phyloP scores from a whole-genome alignment of 1,140 invertebrate species.

The Mesaphorura yosii region DNA sequence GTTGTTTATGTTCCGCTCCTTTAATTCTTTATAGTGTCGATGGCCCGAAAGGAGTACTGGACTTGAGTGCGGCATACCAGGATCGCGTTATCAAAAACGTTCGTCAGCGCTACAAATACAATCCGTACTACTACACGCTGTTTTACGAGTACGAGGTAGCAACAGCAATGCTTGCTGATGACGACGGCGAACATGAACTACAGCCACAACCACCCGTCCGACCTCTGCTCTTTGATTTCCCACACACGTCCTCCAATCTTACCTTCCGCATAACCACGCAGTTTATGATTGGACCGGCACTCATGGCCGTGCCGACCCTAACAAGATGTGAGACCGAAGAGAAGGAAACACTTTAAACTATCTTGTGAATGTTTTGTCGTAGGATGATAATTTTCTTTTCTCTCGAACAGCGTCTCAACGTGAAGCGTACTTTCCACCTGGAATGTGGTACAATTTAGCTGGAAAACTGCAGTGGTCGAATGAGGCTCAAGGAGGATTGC shows the following conservation, averaged over 20 bases:
- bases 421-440: constrained; percentile 14
- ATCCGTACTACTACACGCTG: constrained; percentile 21
- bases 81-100: constrained; percentile 9
- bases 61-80: constrained; percentile 6
- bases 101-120: constrained; percentile 9
- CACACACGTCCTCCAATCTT: neutral
- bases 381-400: no score
- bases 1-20: neutral
- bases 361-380: neutral
- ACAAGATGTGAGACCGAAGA: constrained; percentile 4
- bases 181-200: no score
- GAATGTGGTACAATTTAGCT: constrained; percentile 15
- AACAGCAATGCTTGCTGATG: no score
- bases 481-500: neutral
- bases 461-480: constrained; percentile 10
- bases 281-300: constrained; percentile 23
- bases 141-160: constrained; percentile 5
- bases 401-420: neutral
- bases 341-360: neutral
- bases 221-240: constrained; percentile 19
- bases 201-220: constrained; percentile 6
- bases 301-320: constrained; percentile 20
- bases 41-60: constrained; percentile 6
- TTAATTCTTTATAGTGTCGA: neutral
- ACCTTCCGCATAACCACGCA: constrained; percentile 9